phyloP scores from a whole-genome alignment of 2,113 vertebrate species.

The Aldabrachelys gigantea region DNA sequence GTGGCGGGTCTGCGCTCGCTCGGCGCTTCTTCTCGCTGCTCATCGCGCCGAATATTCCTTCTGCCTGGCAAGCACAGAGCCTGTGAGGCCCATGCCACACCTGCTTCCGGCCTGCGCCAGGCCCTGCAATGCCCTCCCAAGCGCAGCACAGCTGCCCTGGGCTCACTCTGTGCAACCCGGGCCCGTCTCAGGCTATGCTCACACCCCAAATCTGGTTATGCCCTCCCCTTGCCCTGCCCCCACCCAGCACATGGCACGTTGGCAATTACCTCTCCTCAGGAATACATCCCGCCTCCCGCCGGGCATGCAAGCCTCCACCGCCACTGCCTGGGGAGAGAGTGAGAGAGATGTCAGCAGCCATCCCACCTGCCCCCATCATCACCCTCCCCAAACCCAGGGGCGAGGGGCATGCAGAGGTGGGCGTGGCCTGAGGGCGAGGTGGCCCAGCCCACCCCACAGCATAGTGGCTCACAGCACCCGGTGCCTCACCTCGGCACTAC shows the following conservation, averaged over 20 bases:
- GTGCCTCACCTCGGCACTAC: background rate
- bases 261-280: slow-evolving; percentile 30
- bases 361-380: background rate
- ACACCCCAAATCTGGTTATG: background rate
- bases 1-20: too few relatives aligned
- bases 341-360: background rate
- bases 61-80: background rate
- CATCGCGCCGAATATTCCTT: too few relatives aligned
- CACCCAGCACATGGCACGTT: background rate
- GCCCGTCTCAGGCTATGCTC: background rate
- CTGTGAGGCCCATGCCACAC: background rate
- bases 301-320: background rate
- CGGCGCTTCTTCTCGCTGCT: background rate
- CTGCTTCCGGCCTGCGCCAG: too few relatives aligned
- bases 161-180: background rate
- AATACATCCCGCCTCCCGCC: background rate
- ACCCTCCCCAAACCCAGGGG: background rate
- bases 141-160: background rate
- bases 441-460: background rate
- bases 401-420: too few relatives aligned
- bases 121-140: background rate
- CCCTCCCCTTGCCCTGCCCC: background rate
- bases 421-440: background rate
- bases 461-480: background rate
- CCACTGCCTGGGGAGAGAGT: background rate